These are phyloP conservation scores for Penelope pileata DNA, from an alignment of 2,113 vertebrate genomes.

Conservation along the genomic window DNA sequence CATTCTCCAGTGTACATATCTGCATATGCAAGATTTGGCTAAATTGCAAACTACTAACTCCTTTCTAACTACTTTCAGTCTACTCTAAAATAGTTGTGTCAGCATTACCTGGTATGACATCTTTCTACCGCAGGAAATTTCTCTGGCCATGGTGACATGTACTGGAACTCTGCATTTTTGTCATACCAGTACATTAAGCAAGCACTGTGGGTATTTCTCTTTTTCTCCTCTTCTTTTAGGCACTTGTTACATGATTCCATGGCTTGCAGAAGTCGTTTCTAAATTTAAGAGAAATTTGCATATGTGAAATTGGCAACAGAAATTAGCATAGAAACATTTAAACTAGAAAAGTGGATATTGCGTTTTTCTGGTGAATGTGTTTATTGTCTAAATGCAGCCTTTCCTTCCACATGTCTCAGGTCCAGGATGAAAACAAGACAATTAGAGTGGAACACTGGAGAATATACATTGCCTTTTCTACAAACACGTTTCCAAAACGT, in stretches of 20 bases:
- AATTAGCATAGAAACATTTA: background rate
- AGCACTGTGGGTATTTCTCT: slow-evolving; percentile 89
- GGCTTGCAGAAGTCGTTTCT: slow-evolving; percentile 90
- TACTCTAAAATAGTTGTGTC: background rate
- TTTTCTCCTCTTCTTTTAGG: slow-evolving; percentile 85
- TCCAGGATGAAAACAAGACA: background rate
- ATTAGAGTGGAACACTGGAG: background rate
- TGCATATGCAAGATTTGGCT: background rate
- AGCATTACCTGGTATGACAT: slow-evolving; percentile 84
- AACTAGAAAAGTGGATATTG: background rate
- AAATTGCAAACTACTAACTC: background rate
- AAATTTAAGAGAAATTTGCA: background rate
- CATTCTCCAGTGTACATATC: background rate
- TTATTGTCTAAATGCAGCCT: background rate
- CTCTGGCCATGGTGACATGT: slow-evolving; percentile 84
- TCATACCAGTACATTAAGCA: slow-evolving; percentile 88
- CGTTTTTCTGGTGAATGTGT: background rate
- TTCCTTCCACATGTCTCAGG: background rate
- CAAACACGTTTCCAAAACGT: background rate
- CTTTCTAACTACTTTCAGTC: background rate
- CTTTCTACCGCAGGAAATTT: slow-evolving; percentile 85
- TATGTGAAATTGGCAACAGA: background rate
- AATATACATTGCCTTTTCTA: background rate
- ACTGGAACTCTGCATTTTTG: slow-evolving; percentile 78
- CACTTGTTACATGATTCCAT: slow-evolving; percentile 87